A percentile compares a stretch with the other conserved stretches of the same genome.
phyloP scores from a whole-genome alignment of 1,140 invertebrate genomes.

The Caenorhabditis tropicalis region DNA sequence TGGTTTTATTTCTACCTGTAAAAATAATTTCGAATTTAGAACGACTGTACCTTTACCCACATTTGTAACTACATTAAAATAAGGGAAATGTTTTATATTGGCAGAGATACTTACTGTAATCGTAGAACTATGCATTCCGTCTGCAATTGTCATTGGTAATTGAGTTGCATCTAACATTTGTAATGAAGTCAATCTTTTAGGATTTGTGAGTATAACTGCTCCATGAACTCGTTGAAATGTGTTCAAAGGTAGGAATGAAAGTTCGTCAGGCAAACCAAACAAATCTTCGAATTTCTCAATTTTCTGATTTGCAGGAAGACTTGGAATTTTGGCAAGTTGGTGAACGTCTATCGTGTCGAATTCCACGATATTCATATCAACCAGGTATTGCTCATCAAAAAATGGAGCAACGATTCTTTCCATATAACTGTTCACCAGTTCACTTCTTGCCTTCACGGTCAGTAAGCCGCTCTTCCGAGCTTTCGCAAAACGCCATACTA shows the following conservation, averaged over 20 bases:
- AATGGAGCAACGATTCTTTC: slow-evolving; percentile 66
- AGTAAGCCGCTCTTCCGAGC: slow-evolving; percentile 63
- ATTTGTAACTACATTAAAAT: neutral
- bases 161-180: slow-evolving; percentile 70
- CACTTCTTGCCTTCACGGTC: slow-evolving; percentile 63
- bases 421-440: slow-evolving; percentile 62
- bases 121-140: slow-evolving; percentile 58
- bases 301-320: slow-evolving; percentile 66
- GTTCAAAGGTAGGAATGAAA: slow-evolving; percentile 47
- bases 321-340: slow-evolving; percentile 67
- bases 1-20: slow-evolving; percentile 66
- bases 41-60: neutral
- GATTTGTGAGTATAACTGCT: neutral
- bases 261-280: slow-evolving; percentile 40
- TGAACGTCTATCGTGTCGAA: slow-evolving; percentile 60
- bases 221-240: slow-evolving; percentile 37
- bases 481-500: slow-evolving; percentile 70
- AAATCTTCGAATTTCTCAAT: slow-evolving; percentile 65
- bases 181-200: slow-evolving; percentile 57
- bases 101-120: slow-evolving; percentile 58
- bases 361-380: slow-evolving; percentile 62
- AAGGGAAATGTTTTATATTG: neutral
- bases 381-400: slow-evolving; percentile 60
- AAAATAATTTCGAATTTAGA: neutral
- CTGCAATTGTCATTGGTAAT: slow-evolving; percentile 57